A percentile compares a stretch with the other conserved stretches of the same genome.
phyloP scores from a whole-genome alignment of 2,888 invertebrate species.

The Malacosoma neustria region DNA sequence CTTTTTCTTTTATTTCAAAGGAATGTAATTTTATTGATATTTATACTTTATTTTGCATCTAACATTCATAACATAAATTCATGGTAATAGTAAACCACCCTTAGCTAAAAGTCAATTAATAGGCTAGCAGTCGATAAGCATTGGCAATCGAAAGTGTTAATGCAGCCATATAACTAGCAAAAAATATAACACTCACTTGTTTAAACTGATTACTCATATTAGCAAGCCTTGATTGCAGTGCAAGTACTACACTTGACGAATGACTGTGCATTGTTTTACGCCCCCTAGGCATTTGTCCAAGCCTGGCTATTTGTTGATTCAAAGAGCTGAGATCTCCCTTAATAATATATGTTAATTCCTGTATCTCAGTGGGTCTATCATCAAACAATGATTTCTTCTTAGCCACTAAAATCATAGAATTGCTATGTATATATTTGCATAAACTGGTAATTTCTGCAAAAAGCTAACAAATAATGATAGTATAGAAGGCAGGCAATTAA shows the following conservation, averaged over 20 bases:
- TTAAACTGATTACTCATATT: constrained; percentile 98
- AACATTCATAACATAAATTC: too few relatives aligned
- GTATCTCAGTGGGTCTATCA: constrained; percentile 96
- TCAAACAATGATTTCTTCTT: constrained; percentile 98
- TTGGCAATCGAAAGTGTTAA: too few relatives aligned
- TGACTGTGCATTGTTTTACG: constrained; percentile 91
- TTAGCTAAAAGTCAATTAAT: too few relatives aligned
- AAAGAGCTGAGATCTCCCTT: constrained; percentile 96
- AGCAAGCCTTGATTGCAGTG: constrained; percentile 94
- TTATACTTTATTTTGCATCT: too few relatives aligned
- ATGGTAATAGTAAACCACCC: too few relatives aligned
- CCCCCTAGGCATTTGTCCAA: constrained; percentile 87
- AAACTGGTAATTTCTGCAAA: too few relatives aligned
- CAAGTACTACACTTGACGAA: constrained; percentile 94
- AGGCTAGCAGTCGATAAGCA: too few relatives aligned
- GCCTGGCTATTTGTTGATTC: constrained; percentile 96
- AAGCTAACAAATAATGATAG: not conserved
- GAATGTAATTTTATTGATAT: too few relatives aligned
- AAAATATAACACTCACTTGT: constrained; percentile 70
- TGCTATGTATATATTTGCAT: too few relatives aligned
- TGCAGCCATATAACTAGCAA: too few relatives aligned
- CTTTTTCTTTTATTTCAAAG: too few relatives aligned
- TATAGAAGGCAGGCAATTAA: too few relatives aligned
- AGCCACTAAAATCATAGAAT: constrained; percentile 82
- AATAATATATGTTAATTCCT: constrained; percentile 97